Percentiles rank a stretch among this genome's conserved stretches.
phyloP scores from a whole-genome alignment of 1,140 invertebrate species.

The Mactra quadrangularis region DNA sequence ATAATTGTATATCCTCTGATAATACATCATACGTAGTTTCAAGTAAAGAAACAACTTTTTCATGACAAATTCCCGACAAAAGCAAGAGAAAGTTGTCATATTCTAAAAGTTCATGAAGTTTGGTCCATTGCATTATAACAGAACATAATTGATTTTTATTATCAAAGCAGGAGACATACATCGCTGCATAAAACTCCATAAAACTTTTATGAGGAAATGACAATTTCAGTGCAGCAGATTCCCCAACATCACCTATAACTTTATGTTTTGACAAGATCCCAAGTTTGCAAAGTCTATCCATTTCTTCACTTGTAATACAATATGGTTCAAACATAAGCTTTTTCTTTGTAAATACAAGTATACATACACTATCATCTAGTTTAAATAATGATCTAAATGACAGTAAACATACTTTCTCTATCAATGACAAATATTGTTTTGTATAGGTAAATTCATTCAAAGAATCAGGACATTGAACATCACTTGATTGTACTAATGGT shows the following conservation, averaged over 20 bases:
- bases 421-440: neutral
- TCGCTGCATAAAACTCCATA: neutral
- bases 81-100: neutral
- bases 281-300: neutral
- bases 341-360: neutral
- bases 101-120: neutral
- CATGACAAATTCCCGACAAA: neutral
- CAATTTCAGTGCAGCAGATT: neutral
- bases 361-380: neutral
- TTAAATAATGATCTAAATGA: neutral
- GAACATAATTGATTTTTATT: neutral
- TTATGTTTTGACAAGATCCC: conserved; percentile 10
- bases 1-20: too few species aligned
- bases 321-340: neutral
- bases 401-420: neutral
- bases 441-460: neutral
- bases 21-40: too few species aligned
- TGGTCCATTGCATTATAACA: too few species aligned
- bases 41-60: too few species aligned
- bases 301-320: neutral
- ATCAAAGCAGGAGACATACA: neutral
- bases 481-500: neutral
- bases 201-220: neutral
- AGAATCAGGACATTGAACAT: neutral
- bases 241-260: neutral